Conservation (phyloP, 2,797 vertebrate species). For the Micromesistius poutassou region DNA sequence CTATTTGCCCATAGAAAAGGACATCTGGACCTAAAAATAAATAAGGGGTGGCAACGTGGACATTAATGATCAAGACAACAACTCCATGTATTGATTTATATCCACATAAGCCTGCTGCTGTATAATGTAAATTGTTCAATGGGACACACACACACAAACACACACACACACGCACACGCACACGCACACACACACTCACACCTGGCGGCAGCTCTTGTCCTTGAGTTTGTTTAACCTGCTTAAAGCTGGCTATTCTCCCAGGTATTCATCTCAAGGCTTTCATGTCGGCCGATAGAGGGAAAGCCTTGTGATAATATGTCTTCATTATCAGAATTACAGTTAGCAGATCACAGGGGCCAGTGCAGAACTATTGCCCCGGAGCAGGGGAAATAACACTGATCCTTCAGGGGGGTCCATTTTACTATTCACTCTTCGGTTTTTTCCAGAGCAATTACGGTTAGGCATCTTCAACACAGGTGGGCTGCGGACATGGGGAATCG, state of each 20-base stretch:
- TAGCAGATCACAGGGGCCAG: neutral
- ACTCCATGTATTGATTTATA: neutral
- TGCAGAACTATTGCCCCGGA: neutral
- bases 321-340: too few relatives aligned
- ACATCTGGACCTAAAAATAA: neutral
- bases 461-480: too few relatives aligned
- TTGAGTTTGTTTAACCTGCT: conserved; percentile 67
- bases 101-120: neutral
- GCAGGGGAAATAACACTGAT: neutral
- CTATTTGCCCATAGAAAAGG: neutral
- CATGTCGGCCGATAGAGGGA: neutral
- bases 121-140: neutral
- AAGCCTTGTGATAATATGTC: neutral
- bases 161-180: neutral
- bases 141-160: neutral
- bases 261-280: conserved; percentile 52
- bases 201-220: conserved; percentile 14
- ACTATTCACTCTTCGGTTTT: too few relatives aligned
- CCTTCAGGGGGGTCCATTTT: too few relatives aligned
- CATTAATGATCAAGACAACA: neutral
- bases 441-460: neutral
- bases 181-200: conserved; percentile 15
- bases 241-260: conserved; percentile 59
- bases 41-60: neutral
- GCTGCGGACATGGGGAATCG: too few relatives aligned